These are phyloP conservation scores for Luscinia luscinia DNA, from an alignment of 2,797 vertebrate species.

Conservation along the genomic window DNA sequence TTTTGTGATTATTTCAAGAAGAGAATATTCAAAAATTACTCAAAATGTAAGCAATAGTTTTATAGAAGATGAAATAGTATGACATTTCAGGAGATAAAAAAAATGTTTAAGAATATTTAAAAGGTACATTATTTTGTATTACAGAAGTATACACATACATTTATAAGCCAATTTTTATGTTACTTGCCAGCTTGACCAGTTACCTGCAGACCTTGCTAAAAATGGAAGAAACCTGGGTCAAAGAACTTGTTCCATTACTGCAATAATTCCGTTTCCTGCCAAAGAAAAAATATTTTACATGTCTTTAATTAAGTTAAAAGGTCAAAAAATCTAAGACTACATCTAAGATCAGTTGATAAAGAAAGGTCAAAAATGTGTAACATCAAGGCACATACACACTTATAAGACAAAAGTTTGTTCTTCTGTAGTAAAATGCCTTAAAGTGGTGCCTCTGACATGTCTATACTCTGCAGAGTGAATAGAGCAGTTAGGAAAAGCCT, in stretches of 20 bases:
- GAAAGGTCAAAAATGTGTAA: neutral
- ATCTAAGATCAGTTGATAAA: neutral
- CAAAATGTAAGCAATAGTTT: neutral
- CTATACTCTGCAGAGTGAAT: neutral
- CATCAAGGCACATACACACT: neutral
- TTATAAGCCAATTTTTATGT: neutral
- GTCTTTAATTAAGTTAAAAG: neutral
- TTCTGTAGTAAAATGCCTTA: neutral
- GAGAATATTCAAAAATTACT: neutral
- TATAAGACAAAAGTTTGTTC: neutral
- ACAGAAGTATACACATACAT: neutral
- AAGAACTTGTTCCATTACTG: neutral
- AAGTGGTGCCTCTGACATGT: neutral
- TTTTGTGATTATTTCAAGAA: neutral
- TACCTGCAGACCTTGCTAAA: neutral
- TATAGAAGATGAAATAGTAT: neutral
- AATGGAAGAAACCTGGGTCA: neutral
- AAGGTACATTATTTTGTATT: rapidly evolving
- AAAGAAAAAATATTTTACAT: neutral
- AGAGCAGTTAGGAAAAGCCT: neutral
- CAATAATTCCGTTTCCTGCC: neutral
- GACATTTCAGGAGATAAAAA: neutral
- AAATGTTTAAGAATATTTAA: neutral
- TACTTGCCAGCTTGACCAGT: neutral
- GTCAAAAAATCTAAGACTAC: neutral